phyloP scores from a whole-genome alignment of 2,888 invertebrate species.

The Napeogenes inachia region DNA sequence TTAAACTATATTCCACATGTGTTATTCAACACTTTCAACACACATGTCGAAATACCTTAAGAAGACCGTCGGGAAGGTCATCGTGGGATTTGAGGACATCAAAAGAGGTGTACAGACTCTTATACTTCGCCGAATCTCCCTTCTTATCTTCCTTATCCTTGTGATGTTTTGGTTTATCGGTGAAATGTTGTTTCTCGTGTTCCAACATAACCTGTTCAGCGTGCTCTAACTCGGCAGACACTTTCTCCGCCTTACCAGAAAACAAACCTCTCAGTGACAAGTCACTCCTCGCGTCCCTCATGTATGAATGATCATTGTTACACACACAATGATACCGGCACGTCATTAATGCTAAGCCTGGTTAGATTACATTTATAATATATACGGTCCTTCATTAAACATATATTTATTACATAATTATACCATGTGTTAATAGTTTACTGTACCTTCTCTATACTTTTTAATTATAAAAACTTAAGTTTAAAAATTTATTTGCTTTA shows the following conservation, averaged over 20 bases:
- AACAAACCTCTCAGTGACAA: conserved; percentile 69
- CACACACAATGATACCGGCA: conserved; percentile 12
- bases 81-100: conserved; percentile 66
- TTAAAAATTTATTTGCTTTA: no score
- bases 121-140: conserved; percentile 58
- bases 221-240: conserved; percentile 73
- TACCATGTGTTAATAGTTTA: not conserved
- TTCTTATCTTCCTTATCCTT: conserved; percentile 51
- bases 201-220: conserved; percentile 75
- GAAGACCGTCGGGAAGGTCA: conserved; percentile 57
- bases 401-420: not conserved
- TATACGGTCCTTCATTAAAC: conserved; percentile 7
- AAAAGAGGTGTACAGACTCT: conserved; percentile 66
- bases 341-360: conserved; percentile 13
- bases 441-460: not conserved
- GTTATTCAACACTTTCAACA: conserved; percentile 26
- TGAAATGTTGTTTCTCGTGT: conserved; percentile 69
- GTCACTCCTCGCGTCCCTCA: conserved; percentile 31
- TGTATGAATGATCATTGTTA: not conserved
- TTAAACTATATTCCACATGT: conserved; percentile 26
- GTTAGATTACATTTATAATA: conserved; percentile 8
- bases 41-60: conserved; percentile 58
- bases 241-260: conserved; percentile 74
- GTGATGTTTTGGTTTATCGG: conserved; percentile 55
- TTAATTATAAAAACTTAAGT: not conserved